phyloP scores from a whole-genome alignment of 2,888 invertebrate species.

The Tromatobia lineatoria region DNA sequence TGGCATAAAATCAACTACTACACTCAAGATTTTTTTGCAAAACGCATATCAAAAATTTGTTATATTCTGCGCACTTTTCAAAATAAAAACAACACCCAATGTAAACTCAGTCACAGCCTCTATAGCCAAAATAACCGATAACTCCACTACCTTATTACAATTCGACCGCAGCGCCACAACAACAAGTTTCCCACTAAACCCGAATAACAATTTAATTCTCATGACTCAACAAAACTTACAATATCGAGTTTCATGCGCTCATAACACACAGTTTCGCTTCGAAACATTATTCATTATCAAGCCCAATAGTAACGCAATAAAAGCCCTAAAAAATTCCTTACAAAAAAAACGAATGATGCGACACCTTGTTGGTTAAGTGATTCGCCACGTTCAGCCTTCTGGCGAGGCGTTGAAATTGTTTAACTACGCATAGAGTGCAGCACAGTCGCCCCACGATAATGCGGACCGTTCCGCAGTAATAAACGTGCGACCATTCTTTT shows the following conservation, averaged over 20 bases:
- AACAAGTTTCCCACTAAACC: too few relatives aligned
- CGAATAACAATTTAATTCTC: neutral
- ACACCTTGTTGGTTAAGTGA: conserved; percentile 80
- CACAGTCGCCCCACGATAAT: conserved; percentile 45
- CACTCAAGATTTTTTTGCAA: too few relatives aligned
- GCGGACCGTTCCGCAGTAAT: conserved; percentile 56
- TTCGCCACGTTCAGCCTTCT: conserved; percentile 80
- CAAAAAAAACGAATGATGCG: conserved; percentile 23
- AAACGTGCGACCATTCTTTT: conserved; percentile 58
- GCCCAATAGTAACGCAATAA: conserved; percentile 62
- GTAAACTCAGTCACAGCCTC: too few relatives aligned
- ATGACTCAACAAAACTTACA: neutral
- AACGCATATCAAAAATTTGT: too few relatives aligned
- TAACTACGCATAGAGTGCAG: conserved; percentile 3
- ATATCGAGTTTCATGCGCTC: neutral
- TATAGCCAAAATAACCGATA: too few relatives aligned
- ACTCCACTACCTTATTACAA: too few relatives aligned
- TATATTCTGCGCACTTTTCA: too few relatives aligned
- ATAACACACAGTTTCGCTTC: neutral
- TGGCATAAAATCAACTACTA: too few relatives aligned
- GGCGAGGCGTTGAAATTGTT: conserved; percentile 76
- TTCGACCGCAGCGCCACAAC: too few relatives aligned
- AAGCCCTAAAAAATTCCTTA: conserved; percentile 49
- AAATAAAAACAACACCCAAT: too few relatives aligned
- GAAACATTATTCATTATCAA: conserved; percentile 59